Percentiles rank a stretch among this genome's conserved stretches.
Conservation (phyloP, 2,888 invertebrate species). For the Eucriotettix oculatus region DNA sequence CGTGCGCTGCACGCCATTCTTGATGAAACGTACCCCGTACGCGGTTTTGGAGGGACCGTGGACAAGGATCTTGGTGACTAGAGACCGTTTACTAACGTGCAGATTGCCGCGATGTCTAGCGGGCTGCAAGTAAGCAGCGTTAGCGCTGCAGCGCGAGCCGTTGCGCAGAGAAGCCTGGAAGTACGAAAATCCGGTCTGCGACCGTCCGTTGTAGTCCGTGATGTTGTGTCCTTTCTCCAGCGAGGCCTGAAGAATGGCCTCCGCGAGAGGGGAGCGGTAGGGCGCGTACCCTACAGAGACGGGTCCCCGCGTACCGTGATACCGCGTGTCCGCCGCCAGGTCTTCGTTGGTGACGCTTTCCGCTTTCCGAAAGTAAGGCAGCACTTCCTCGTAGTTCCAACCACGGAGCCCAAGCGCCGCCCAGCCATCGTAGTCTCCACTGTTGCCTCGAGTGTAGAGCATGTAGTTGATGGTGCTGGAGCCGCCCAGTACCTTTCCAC, state of each 20-base stretch:
- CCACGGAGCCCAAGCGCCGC: constrained; percentile 48
- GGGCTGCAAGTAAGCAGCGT: constrained; percentile 28
- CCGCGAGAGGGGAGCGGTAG: constrained; percentile 36
- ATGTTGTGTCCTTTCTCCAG: constrained; percentile 39
- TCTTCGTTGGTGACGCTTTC: constrained; percentile 49
- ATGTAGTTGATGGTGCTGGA: constrained; percentile 65
- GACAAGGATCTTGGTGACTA: constrained; percentile 36
- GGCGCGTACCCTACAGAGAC: constrained; percentile 37
- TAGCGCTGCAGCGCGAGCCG: constrained; percentile 26
- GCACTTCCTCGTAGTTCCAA: constrained; percentile 54
- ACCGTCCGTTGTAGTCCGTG: constrained; percentile 42
- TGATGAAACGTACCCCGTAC: constrained; percentile 26
- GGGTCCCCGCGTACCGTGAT: constrained; percentile 39
- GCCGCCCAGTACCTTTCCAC: constrained; percentile 54
- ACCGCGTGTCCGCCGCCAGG: constrained; percentile 24
- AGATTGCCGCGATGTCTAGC: constrained; percentile 36
- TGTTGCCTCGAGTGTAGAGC: constrained; percentile 59
- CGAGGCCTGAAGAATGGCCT: constrained; percentile 45
- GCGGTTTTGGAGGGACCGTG: constrained; percentile 26
- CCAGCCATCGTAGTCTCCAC: constrained; percentile 61
- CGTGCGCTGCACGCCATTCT: constrained; percentile 7
- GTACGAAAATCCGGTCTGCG: constrained; percentile 41
- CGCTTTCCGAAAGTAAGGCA: constrained; percentile 62
- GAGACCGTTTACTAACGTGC: constrained; percentile 36
- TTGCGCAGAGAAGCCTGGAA: constrained; percentile 30